Percentiles rank a stretch among this genome's conserved stretches.
These are phyloP conservation scores for Lasioglossum villosulum DNA, from an alignment of 2,888 invertebrate genomes.

Conservation along the genomic window DNA sequence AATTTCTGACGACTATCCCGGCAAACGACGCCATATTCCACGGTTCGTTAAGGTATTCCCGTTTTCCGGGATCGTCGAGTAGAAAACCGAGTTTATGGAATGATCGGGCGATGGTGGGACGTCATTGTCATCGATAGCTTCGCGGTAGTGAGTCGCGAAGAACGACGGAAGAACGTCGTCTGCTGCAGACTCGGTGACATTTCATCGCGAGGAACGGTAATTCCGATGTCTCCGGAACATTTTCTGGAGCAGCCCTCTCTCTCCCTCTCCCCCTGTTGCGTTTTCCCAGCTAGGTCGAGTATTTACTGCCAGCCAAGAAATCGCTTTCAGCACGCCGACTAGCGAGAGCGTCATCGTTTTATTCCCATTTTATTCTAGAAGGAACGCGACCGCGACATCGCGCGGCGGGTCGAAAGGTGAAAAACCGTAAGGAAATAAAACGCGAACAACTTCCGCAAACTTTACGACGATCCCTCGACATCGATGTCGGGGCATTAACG, in stretches of 20 bases:
- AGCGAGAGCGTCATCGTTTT: background rate
- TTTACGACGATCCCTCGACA: background rate
- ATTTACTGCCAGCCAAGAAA: slow-evolving; percentile 3
- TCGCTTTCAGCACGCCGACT: background rate
- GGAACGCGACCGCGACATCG: background rate
- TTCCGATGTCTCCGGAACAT: background rate
- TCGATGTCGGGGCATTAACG: background rate
- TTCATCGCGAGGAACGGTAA: background rate
- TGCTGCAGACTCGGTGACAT: background rate
- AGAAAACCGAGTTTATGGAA: background rate
- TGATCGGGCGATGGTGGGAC: background rate
- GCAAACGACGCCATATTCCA: background rate
- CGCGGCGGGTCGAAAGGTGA: background rate
- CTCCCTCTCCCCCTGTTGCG: background rate
- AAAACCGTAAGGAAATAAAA: background rate
- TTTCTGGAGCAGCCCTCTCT: background rate
- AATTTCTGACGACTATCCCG: background rate
- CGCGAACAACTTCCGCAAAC: background rate
- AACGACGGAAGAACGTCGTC: background rate
- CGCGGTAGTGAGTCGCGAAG: background rate
- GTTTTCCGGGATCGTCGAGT: background rate
- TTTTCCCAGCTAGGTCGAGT: background rate
- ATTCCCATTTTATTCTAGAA: background rate
- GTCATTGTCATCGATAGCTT: slow-evolving; percentile 2
- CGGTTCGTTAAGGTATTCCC: slow-evolving; percentile 9